Evolutionary conservation across 30 jellyfish, hydroid and myxozoan species (phyloP).

Genomic region (Clytia hemisphaerica): DNA sequence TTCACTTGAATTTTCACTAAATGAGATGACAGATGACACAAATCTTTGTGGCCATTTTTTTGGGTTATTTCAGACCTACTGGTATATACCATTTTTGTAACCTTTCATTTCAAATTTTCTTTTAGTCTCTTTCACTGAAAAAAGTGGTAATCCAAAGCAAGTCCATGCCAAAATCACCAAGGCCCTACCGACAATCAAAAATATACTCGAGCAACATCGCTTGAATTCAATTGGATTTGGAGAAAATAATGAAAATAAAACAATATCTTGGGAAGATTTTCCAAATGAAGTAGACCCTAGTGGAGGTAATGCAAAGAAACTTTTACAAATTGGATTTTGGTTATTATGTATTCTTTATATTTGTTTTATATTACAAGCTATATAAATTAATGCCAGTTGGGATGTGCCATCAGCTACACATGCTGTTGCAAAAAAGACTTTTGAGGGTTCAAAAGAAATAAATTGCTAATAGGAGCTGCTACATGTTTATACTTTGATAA

Average conservation of each 20-base stretch:
- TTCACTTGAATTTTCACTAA: too few relatives aligned
- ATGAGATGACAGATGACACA: too few relatives aligned
- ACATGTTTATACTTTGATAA: too few relatives aligned
- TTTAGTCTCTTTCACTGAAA: slow-evolving; percentile 36
- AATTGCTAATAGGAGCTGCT: background rate
- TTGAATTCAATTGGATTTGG: background rate
- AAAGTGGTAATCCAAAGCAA: slow-evolving; percentile 51
- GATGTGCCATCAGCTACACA: background rate
- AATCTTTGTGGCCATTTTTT: too few relatives aligned
- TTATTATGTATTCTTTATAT: too few relatives aligned
- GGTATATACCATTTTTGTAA: too few relatives aligned
- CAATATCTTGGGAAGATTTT: slow-evolving; percentile 37
- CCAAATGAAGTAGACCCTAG: slow-evolving; percentile 50
- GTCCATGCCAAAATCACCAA: slow-evolving; percentile 32
- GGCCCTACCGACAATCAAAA: slow-evolving; percentile 27
- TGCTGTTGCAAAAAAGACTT: background rate
- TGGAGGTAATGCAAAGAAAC: too few relatives aligned
- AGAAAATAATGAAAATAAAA: background rate
- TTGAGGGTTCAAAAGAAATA: background rate
- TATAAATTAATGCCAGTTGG: too few relatives aligned
- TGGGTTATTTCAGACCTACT: too few relatives aligned
- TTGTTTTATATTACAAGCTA: too few relatives aligned
- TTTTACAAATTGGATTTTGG: too few relatives aligned
- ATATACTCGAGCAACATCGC: slow-evolving; percentile 9
- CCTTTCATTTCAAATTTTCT: too few relatives aligned